These are phyloP conservation scores for Pterocles burchelli DNA, from an alignment of 2,113 vertebrate genomes.

Conservation along the genomic window DNA sequence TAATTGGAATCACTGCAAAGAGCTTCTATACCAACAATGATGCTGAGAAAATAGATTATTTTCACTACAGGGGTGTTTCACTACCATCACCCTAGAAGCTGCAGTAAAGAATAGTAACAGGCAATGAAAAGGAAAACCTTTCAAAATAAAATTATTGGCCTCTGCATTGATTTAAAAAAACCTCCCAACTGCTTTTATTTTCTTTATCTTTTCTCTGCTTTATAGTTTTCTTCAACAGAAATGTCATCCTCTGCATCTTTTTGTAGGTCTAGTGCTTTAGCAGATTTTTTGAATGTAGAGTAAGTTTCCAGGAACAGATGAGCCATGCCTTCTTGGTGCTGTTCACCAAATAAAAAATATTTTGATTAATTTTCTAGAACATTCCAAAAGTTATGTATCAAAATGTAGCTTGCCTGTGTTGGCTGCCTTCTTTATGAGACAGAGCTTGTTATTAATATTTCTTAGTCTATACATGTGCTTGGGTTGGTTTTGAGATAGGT, in stretches of 20 bases:
- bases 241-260: not conserved
- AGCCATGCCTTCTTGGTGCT: not conserved
- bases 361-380: not conserved
- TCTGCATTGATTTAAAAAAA: not conserved
- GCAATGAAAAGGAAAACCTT: not conserved
- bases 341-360: not conserved
- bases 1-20: not conserved
- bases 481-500: not conserved
- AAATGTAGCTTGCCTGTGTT: not conserved
- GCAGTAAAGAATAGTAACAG: not conserved
- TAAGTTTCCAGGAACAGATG: not conserved
- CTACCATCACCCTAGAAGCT: not conserved
- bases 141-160: not conserved
- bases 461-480: not conserved
- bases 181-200: not conserved
- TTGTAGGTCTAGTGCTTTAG: not conserved
- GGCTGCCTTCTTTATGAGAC: not conserved
- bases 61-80: not conserved
- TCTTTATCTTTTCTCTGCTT: not conserved
- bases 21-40: not conserved
- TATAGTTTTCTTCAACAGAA: not conserved
- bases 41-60: not conserved
- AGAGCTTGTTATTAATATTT: not conserved
- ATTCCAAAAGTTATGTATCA: not conserved
- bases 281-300: not conserved